Evolutionary conservation across 2,888 invertebrate species (phyloP).

Genomic region (Phrixothrix hirtus): DNA sequence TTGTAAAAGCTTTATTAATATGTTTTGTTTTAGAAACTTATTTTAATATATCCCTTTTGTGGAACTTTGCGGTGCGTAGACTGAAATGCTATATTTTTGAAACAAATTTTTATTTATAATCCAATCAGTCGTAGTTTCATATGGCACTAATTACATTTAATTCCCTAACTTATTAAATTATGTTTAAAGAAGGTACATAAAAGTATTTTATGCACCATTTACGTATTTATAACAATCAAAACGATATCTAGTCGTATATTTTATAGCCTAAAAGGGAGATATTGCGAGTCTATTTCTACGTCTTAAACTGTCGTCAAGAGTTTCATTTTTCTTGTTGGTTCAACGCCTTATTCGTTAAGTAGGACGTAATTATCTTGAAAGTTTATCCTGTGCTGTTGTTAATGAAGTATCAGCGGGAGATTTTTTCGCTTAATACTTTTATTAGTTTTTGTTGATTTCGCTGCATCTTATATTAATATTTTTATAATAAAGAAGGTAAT

Average conservation of each 20-base stretch:
- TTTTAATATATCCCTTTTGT: background rate
- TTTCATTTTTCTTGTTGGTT: conserved; percentile 1
- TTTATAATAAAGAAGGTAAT: too few relatives aligned
- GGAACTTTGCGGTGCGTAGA: conserved; percentile 12
- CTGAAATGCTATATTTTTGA: conserved; percentile 12
- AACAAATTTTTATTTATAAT: background rate
- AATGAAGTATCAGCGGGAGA: conserved; percentile 6
- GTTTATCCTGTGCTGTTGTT: conserved; percentile 1
- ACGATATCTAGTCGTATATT: conserved; percentile 46
- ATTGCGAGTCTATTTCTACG: conserved; percentile 19
- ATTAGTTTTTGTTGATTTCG: background rate
- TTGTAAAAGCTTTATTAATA: conserved; percentile 8
- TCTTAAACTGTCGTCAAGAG: conserved; percentile 1
- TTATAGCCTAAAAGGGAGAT: conserved; percentile 7
- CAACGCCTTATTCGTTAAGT: conserved; percentile 2
- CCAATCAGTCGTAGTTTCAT: conserved; percentile 43
- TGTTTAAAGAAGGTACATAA: conserved; percentile 22
- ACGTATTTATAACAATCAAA: conserved; percentile 47
- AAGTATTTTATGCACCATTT: conserved; percentile 8
- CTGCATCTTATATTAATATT: too few relatives aligned
- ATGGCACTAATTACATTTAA: conserved; percentile 45
- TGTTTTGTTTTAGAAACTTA: conserved; percentile 4
- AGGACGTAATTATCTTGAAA: conserved; percentile 6
- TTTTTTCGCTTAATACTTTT: conserved; percentile 5
- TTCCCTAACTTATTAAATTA: conserved; percentile 25